Conservation (phyloP, 2,113 vertebrate species). For the Puffinus mauretanicus region DNA sequence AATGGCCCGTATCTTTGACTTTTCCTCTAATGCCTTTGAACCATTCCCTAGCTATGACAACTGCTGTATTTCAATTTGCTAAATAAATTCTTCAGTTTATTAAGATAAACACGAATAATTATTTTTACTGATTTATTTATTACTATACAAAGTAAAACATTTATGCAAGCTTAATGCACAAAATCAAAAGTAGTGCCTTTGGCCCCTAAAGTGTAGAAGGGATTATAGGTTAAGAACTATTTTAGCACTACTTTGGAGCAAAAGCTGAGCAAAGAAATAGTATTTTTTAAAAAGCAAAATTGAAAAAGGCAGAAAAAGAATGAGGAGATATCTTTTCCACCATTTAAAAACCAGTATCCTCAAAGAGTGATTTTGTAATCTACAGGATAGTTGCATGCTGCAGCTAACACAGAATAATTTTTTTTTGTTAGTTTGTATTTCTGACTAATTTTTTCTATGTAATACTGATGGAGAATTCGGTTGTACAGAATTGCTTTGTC, state of each 20-base stretch:
- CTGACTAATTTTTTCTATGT: neutral
- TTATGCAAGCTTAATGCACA: neutral
- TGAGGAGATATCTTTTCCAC: neutral
- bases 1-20: neutral
- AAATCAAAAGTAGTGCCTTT: neutral
- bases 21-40: neutral
- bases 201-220: neutral
- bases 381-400: neutral
- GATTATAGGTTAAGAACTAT: neutral
- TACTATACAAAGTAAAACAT: neutral
- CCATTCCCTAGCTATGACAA: neutral
- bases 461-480: neutral
- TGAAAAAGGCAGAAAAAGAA: neutral
- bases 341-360: neutral
- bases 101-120: neutral
- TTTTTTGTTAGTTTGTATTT: neutral
- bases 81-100: neutral
- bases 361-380: neutral
- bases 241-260: neutral
- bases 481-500: neutral
- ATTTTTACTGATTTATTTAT: neutral
- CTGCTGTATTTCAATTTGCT: neutral
- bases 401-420: neutral
- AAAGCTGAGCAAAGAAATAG: neutral
- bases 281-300: neutral